phyloP scores from a whole-genome alignment of 1,140 invertebrate genomes.

The Cydia fagiglandana region DNA sequence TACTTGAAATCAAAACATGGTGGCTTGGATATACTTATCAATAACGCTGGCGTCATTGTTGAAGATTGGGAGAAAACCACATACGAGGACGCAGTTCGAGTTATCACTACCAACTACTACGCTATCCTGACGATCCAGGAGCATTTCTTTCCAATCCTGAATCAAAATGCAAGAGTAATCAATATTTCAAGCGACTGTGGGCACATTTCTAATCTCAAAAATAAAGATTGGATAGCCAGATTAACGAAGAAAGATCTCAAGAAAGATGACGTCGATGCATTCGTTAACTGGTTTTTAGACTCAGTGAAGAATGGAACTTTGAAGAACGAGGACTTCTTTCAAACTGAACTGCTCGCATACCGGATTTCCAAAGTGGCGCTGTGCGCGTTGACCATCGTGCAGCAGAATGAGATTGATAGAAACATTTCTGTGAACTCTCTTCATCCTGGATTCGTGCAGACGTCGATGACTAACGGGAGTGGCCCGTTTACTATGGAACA shows the following conservation, averaged over 20 bases:
- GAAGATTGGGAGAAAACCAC: slow-evolving; percentile 80
- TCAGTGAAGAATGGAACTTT: slow-evolving; percentile 46
- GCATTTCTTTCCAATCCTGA: slow-evolving; percentile 83
- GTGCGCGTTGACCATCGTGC: slow-evolving; percentile 80
- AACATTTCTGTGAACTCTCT: slow-evolving; percentile 82
- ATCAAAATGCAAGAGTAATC: slow-evolving; percentile 82
- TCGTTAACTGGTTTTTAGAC: slow-evolving; percentile 82
- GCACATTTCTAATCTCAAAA: slow-evolving; percentile 76
- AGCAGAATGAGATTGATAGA: slow-evolving; percentile 70
- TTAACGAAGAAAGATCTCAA: slow-evolving; percentile 56
- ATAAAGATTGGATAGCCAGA: slow-evolving; percentile 36
- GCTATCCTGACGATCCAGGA: slow-evolving; percentile 80
- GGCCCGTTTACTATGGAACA: slow-evolving; percentile 82
- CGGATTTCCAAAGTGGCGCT: slow-evolving; percentile 83
- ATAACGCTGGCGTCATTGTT: slow-evolving; percentile 89
- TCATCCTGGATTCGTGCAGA: slow-evolving; percentile 82
- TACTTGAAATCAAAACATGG: slow-evolving; percentile 82
- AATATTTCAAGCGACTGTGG: slow-evolving; percentile 84
- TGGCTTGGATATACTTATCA: slow-evolving; percentile 88
- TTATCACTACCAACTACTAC: slow-evolving; percentile 83
- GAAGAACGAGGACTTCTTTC: slow-evolving; percentile 67
- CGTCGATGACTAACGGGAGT: slow-evolving; percentile 83
- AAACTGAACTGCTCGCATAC: slow-evolving; percentile 77
- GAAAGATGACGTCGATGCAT: slow-evolving; percentile 72
- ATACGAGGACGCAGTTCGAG: slow-evolving; percentile 82